These are phyloP conservation scores for Drosophila fungiperda DNA, from an alignment of 2,888 invertebrate genomes.

Conservation along the genomic window DNA sequence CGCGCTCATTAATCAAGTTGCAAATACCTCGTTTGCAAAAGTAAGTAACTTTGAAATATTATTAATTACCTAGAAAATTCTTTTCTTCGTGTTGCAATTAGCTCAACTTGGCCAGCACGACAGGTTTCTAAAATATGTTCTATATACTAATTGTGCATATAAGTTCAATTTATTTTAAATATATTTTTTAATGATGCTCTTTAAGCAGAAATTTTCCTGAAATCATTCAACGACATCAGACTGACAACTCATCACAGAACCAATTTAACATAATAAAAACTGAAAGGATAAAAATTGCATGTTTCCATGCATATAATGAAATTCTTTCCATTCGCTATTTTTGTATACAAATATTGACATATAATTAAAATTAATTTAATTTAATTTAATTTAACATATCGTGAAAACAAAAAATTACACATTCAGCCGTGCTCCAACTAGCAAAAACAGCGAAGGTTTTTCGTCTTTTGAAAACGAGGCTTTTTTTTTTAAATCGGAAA, in stretches of 20 bases:
- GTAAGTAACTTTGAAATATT: conserved; percentile 6
- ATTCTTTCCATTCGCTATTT: background rate
- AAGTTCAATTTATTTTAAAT: background rate
- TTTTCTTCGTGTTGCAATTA: conserved; percentile 5
- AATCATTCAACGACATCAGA: background rate
- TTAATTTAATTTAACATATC: background rate
- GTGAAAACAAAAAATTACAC: background rate
- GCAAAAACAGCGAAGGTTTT: background rate
- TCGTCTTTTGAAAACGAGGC: background rate
- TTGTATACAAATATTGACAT: background rate
- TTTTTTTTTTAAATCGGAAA: background rate
- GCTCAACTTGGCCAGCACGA: background rate
- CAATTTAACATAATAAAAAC: background rate
- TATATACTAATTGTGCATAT: background rate
- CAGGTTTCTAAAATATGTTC: background rate
- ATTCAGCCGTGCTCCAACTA: background rate
- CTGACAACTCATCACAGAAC: background rate
- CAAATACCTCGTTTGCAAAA: conserved; percentile 7
- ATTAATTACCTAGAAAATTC: conserved; percentile 12
- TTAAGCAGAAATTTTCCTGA: background rate
- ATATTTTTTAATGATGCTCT: background rate
- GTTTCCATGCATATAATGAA: background rate
- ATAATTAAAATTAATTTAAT: background rate
- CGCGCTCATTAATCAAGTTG: conserved; percentile 62
- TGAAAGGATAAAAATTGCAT: background rate